phyloP scores from a whole-genome alignment of 2,797 vertebrate genomes.

The Eulemur coronatus region DNA sequence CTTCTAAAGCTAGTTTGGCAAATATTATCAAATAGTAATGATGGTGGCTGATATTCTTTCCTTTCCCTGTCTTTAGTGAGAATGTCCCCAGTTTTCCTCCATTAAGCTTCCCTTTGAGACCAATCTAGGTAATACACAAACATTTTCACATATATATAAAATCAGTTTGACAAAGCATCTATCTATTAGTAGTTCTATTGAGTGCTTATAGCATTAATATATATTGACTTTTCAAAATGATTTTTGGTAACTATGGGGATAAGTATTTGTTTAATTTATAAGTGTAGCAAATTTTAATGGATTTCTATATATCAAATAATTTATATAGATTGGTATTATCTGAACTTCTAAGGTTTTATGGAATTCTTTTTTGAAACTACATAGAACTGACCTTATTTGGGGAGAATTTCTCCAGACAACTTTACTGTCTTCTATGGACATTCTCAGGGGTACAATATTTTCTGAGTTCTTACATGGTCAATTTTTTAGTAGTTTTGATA shows the following conservation, averaged over 20 bases:
- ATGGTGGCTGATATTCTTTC: not conserved
- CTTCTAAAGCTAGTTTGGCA: not conserved
- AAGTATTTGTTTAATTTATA: not conserved
- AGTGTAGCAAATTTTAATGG: not conserved
- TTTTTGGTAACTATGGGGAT: not conserved
- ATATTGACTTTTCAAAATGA: not conserved
- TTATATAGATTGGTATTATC: not conserved
- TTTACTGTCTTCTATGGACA: not conserved
- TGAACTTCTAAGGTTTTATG: not conserved
- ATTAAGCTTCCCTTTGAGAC: not conserved
- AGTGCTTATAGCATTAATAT: not conserved
- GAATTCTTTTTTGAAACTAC: not conserved
- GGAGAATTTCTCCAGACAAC: not conserved
- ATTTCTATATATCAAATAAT: not conserved
- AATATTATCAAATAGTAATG: not conserved
- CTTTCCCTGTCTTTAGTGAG: not conserved
- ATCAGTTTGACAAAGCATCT: not conserved
- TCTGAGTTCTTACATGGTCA: not conserved
- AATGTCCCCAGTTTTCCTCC: not conserved
- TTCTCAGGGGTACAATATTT: not conserved
- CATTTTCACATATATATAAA: not conserved
- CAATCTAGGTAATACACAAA: not conserved
- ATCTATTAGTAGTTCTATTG: not conserved
- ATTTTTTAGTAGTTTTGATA: not conserved
- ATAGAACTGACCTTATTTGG: not conserved